Base-by-base conservation (phyloP, 2,113 vertebrate genomes). In the Mustela nigripes region DNA sequence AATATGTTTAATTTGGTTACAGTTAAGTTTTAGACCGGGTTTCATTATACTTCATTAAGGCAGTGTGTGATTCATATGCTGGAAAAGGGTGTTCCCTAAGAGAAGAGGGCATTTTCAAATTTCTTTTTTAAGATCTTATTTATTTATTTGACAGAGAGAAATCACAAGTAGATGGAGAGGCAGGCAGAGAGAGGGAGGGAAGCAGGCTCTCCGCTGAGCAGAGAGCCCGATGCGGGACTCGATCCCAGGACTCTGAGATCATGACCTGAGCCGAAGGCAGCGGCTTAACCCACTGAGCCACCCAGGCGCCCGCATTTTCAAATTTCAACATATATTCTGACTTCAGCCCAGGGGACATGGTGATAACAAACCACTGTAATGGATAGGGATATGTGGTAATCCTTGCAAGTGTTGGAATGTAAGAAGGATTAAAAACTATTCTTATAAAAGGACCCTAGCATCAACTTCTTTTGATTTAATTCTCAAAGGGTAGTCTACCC, bases 401-500 rank as follows among this genome's bases (percentile, higher is more conserved):
- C 71, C 56, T 93, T 12, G n/a, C 31, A 82, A 48, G 50, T 39
- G 67, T 22, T 88, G 28, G 22, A 63, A 45, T 28, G 10, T 73
- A 58, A 74, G 53, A 80, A 86, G 36, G 33, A 8, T 87, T 92
- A 53, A 73, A 42, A 87, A 87, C 63, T 15, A 6, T 81, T 95
- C 56, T 80, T 87, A 53, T 73, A 42, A 80, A 95, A 92, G 48
- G 6, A 73, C 15, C 36, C 53, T 60, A 87, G 4, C 22, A 65
- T 92, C 63, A 62, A 91, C 39, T 58, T 88, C 22, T 74, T 82
- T 81, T 92, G 9, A 21, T 93, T 94, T 69, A n/a, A 56, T 82
- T 93, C 12, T 89, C 36, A 88, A 88, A 95, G 62, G 11, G 15
- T 53, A 50, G 5, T 73, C 14, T 87, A 62, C 50, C 19, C 33